Evolutionary conservation across 1,140 invertebrate species (phyloP).

Genomic region (Meloidogyne chitwoodi): DNA sequence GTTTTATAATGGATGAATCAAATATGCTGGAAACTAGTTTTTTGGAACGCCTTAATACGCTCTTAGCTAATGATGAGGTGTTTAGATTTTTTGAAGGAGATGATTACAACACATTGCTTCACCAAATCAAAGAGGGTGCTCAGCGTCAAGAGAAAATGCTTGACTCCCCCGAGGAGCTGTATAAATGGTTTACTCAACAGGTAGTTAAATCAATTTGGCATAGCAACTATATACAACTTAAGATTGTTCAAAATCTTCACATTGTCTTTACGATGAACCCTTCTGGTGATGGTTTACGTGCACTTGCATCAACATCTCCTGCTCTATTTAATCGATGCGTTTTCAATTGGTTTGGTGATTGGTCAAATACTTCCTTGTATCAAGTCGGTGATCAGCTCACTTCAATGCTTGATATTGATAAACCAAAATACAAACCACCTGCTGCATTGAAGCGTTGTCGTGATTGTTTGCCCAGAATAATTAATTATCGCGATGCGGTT

Average conservation of each 20-base stretch:
- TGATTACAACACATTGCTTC: slow-evolving; percentile 97
- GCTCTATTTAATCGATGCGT: slow-evolving; percentile 99
- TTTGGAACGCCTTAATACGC: slow-evolving; percentile 96
- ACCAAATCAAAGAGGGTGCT: slow-evolving; percentile 97
- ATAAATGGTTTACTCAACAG: slow-evolving; percentile 92
- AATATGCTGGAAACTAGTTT: slow-evolving; percentile 98
- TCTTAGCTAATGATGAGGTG: slow-evolving; percentile 96
- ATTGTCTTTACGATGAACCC: slow-evolving; percentile 99
- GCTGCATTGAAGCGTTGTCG: slow-evolving; percentile 46
- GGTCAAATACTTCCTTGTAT: slow-evolving; percentile 93
- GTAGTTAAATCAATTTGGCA: slow-evolving; percentile 53
- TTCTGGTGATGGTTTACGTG: slow-evolving; percentile 91
- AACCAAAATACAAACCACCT: slow-evolving; percentile 58
- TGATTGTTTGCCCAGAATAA: slow-evolving; percentile 70
- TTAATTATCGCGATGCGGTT: slow-evolving; percentile 81
- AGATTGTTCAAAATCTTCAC: slow-evolving; percentile 97
- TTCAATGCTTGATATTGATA: slow-evolving; percentile 66
- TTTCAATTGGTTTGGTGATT: slow-evolving; percentile 99
- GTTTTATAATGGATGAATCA: slow-evolving; percentile 97
- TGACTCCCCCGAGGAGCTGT: slow-evolving; percentile 94
- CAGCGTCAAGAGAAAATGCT: slow-evolving; percentile 95
- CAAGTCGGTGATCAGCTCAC: slow-evolving; percentile 73
- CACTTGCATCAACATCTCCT: slow-evolving; percentile 93
- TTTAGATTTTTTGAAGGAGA: slow-evolving; percentile 74
- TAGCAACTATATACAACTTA: no score